Evolutionary conservation across 2,113 vertebrate species (phyloP).

Genomic region (Serilophus lunatus): DNA sequence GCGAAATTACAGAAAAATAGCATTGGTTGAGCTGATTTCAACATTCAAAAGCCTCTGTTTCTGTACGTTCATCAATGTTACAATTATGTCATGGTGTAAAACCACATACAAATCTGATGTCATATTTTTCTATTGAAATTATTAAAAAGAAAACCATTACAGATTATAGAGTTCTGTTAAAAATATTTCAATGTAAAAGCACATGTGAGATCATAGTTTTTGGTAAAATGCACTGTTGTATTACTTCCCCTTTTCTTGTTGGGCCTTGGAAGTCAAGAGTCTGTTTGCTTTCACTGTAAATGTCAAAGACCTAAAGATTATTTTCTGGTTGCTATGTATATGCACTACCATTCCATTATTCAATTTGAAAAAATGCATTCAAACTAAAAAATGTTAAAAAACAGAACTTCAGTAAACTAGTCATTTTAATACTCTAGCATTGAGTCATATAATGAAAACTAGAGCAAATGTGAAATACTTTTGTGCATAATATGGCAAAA

Average conservation of each 20-base stretch:
- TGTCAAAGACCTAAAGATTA: background rate
- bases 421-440: background rate
- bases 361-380: background rate
- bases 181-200: background rate
- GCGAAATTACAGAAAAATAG: too few relatives aligned
- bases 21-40: too few relatives aligned
- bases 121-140: too few relatives aligned
- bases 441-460: background rate
- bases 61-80: too few relatives aligned
- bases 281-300: background rate
- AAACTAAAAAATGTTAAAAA: background rate
- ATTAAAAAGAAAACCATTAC: too few relatives aligned
- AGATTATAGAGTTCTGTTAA: background rate
- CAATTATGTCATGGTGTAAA: too few relatives aligned
- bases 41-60: too few relatives aligned
- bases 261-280: background rate
- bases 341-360: background rate
- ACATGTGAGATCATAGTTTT: accelerated
- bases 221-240: background rate
- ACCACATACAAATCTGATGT: too few relatives aligned
- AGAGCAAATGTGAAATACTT: background rate
- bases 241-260: too few relatives aligned
- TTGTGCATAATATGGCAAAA: background rate
- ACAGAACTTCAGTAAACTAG: background rate
- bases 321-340: background rate